Evolutionary conservation across 1,140 invertebrate genomes (phyloP).

Genomic region (Anthonomus grandis): DNA sequence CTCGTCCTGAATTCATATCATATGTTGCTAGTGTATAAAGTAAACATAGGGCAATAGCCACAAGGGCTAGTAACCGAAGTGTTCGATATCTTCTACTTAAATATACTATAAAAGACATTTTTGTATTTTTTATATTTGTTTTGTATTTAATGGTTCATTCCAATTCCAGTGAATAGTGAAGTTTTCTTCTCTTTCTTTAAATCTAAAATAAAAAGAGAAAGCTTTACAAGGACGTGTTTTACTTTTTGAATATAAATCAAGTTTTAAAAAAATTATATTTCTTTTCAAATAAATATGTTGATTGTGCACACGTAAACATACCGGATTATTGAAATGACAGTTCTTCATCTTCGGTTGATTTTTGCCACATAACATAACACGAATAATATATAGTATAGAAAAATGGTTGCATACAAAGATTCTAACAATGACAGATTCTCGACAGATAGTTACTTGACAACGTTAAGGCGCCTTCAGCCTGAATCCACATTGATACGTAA

Average conservation of each 20-base stretch:
- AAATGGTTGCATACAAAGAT: no score
- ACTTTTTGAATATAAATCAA: neutral
- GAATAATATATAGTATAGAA: no score
- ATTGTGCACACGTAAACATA: slow-evolving; percentile 29
- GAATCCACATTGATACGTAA: no score
- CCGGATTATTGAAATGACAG: slow-evolving; percentile 12
- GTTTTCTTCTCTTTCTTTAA: neutral
- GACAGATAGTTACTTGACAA: no score
- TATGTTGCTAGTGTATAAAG: slow-evolving; percentile 25
- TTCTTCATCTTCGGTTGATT: no score
- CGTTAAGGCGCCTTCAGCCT: no score
- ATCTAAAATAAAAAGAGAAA: neutral
- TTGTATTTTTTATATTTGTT: no score
- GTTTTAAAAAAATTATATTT: neutral
- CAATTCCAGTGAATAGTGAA: neutral
- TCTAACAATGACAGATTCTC: no score
- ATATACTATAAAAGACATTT: slow-evolving; percentile 27
- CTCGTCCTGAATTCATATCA: slow-evolving; percentile 15
- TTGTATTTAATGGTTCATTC: slow-evolving; percentile 1
- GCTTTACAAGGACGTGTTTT: slow-evolving; percentile 5
- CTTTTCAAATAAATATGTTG: neutral
- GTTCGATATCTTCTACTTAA: slow-evolving; percentile 23
- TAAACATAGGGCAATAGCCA: slow-evolving; percentile 15
- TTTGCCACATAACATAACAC: no score
- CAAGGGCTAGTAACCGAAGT: slow-evolving; percentile 15